A percentile compares a stretch with the other conserved stretches of the same genome.
phyloP scores from a whole-genome alignment of 2,888 invertebrate species.

The Hecatera dysodea region DNA sequence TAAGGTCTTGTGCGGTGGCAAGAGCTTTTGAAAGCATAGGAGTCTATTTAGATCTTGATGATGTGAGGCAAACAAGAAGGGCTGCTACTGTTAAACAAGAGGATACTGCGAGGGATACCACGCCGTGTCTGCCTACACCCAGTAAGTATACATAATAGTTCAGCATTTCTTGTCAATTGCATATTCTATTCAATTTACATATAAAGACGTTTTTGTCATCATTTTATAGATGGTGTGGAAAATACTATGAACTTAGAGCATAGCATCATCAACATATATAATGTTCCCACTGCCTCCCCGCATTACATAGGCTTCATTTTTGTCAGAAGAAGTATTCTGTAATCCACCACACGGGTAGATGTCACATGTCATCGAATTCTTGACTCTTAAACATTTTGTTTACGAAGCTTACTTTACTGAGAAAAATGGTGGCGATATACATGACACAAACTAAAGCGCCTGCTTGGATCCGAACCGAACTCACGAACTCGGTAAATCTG shows the following conservation, averaged over 20 bases:
- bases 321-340: not conserved
- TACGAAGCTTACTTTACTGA: not conserved
- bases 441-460: not conserved
- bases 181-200: not conserved
- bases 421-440: not conserved
- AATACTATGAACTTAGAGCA: not conserved
- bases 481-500: too few relatives aligned
- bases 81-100: conserved; percentile 79
- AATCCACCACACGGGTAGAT: not conserved
- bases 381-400: not conserved
- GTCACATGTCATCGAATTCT: not conserved
- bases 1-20: conserved; percentile 78
- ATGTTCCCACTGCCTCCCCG: not conserved
- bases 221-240: not conserved
- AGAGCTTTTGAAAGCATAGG: conserved; percentile 79
- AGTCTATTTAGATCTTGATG: conserved; percentile 74
- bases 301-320: not conserved
- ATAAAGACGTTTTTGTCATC: not conserved
- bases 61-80: conserved; percentile 75
- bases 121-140: conserved; percentile 80
- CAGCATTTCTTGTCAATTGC: too few relatives aligned
- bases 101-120: conserved; percentile 78
- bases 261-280: not conserved
- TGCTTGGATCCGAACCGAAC: not conserved
- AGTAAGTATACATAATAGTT: conserved; percentile 74